Percentiles rank a stretch among this genome's conserved stretches.
Conservation (phyloP, 2,888 invertebrate species). For the Sarcophaga rosellei region DNA sequence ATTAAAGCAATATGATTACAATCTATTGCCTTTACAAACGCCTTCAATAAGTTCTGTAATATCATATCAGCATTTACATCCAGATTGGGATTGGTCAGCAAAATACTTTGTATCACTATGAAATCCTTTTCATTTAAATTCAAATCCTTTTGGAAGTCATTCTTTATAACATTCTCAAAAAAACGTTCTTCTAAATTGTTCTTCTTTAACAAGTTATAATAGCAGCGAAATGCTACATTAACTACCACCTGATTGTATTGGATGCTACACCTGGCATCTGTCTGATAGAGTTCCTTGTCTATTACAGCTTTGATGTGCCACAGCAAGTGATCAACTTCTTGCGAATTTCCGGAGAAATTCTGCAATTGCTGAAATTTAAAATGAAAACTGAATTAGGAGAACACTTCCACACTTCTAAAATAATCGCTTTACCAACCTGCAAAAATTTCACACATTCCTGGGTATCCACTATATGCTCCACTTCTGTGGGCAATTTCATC, state of each 20-base stretch:
- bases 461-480: slow-evolving; percentile 49
- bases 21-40: slow-evolving; percentile 72
- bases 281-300: slow-evolving; percentile 48
- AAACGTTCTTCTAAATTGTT: slow-evolving; percentile 71
- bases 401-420: slow-evolving; percentile 40
- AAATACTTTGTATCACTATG: slow-evolving; percentile 74
- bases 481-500: slow-evolving; percentile 32
- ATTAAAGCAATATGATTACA: slow-evolving; percentile 73
- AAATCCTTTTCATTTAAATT: slow-evolving; percentile 67
- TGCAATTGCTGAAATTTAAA: slow-evolving; percentile 48
- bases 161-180: not conserved
- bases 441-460: slow-evolving; percentile 54
- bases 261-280: slow-evolving; percentile 34
- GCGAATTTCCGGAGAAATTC: slow-evolving; percentile 28
- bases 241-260: slow-evolving; percentile 74
- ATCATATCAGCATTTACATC: slow-evolving; percentile 70
- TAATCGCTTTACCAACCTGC: slow-evolving; percentile 28
- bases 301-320: slow-evolving; percentile 68
- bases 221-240: slow-evolving; percentile 76
- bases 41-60: slow-evolving; percentile 71
- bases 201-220: slow-evolving; percentile 74
- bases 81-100: slow-evolving; percentile 75
- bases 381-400: not conserved
- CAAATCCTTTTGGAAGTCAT: slow-evolving; percentile 22
- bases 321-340: slow-evolving; percentile 62